Conservation (phyloP, 1,140 invertebrate genomes). For the Pissodes strobi region DNA sequence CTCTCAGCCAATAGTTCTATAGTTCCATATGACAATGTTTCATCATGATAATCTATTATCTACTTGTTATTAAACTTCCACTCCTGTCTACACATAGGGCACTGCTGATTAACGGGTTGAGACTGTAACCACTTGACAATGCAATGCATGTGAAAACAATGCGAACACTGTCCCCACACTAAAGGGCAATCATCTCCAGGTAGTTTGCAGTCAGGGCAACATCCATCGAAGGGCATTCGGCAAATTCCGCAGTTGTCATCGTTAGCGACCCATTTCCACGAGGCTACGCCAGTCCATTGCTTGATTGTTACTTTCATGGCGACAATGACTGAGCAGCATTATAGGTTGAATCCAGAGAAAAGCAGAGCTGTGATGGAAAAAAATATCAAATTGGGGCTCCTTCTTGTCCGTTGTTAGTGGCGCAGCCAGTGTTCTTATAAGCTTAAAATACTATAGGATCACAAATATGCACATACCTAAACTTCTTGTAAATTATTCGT, state of each 20-base stretch:
- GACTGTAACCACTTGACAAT: slow-evolving; percentile 99
- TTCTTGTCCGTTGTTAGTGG: neutral
- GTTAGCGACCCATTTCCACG: slow-evolving; percentile 98
- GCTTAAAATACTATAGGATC: too few species aligned
- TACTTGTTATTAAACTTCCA: slow-evolving; percentile 94
- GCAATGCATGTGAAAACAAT: slow-evolving; percentile 99
- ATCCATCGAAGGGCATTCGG: slow-evolving; percentile 97
- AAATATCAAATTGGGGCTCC: neutral
- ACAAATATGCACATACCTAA: too few species aligned
- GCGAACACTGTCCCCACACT: slow-evolving; percentile 97
- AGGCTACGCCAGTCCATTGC: slow-evolving; percentile 91
- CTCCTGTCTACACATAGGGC: slow-evolving; percentile 98
- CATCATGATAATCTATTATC: too few species aligned
- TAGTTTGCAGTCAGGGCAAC: slow-evolving; percentile 97
- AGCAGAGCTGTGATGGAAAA: neutral
- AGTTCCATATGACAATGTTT: too few species aligned
- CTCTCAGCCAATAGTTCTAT: too few species aligned
- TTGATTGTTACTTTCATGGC: slow-evolving; percentile 25
- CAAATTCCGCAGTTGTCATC: slow-evolving; percentile 99
- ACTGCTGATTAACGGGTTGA: slow-evolving; percentile 92
- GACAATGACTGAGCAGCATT: neutral
- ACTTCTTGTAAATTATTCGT: too few species aligned
- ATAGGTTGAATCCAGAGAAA: neutral
- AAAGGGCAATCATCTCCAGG: slow-evolving; percentile 98
- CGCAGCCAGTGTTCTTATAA: neutral